Base-by-base conservation (phyloP, 1,140 invertebrate species). In the Aporrectodea caliginosa region DNA sequence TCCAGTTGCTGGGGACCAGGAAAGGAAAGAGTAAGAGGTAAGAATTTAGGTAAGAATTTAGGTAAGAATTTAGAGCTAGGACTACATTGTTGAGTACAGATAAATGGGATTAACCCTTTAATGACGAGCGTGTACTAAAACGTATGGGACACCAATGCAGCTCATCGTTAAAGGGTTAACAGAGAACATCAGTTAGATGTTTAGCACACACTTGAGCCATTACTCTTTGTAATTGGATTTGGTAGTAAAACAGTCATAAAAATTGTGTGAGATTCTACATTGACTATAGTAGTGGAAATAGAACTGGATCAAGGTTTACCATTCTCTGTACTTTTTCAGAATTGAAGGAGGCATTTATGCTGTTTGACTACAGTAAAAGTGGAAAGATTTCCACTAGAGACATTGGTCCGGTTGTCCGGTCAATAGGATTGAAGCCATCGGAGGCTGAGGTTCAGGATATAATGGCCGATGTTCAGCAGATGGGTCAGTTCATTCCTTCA, bases 291-390 rank as follows among this genome's bases (percentile, higher is more conserved):
- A n/a, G n/a, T n/a, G n/a, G n/a, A n/a, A n/a, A n/a, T 58, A 58
- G 43, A 6, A 58, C 22, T 58, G 6, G 22, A 58, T n/a, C n/a
- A 58, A 58, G 43, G 43, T 58, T 58, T 58, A 58, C 22, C 22
- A 22, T 58, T 35, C 16, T 76, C 2, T 76, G 27, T 35, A 12
- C 70, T 78, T 34, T 72, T 74, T 1, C 31, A 81, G 80, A 78
- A 27, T 58, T 81, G 72, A 77, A 77, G 30, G 77, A 73, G 22
- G 77, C 80, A 12, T 81, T 81, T 68, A 81, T 81, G 80, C 72
- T 81, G 43, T 81, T 81, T 75, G 80, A 81, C 34, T 81, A 78
- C 73, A 68, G 68, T 72, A 81, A 81, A 43, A 69, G 29, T 58
- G 80, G 80, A n/a, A 74, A 73, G 29, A 81, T 81, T 68, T 77